Evolutionary conservation across 2,113 vertebrate species (phyloP).

Genomic region (Aramus guarauna): DNA sequence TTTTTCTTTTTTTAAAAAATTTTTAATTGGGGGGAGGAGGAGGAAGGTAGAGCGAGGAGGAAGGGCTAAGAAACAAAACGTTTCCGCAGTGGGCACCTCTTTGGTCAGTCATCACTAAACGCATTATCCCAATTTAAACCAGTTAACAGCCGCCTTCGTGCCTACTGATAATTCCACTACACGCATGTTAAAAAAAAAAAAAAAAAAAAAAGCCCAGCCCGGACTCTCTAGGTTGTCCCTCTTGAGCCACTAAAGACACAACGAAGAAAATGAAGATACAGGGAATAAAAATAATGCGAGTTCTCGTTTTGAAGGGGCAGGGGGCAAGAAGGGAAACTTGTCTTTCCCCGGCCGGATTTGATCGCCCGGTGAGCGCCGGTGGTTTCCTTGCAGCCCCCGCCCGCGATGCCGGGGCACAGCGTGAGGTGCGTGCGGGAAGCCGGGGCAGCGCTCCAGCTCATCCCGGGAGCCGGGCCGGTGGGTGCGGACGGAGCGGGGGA

Average conservation of each 20-base stretch:
- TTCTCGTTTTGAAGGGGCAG: neutral
- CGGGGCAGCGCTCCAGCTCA: neutral
- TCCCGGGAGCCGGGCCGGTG: neutral
- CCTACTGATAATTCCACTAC: constrained; percentile 22
- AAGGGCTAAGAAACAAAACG: neutral
- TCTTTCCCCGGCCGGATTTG: neutral
- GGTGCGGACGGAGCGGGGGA: fast-evolving
- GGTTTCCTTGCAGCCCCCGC: fast-evolving
- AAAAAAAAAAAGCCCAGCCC: neutral
- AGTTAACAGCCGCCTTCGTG: neutral
- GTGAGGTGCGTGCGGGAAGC: neutral
- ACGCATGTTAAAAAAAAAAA: neutral
- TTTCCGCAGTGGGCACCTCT: neutral
- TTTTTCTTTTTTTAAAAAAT: neutral
- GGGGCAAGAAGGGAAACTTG: neutral
- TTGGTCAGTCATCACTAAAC: constrained; percentile 17
- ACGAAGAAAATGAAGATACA: neutral
- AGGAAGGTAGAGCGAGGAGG: neutral
- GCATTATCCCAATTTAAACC: constrained; percentile 19
- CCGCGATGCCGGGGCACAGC: neutral
- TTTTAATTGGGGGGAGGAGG: neutral
- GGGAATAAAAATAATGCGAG: neutral
- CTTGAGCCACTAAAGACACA: constrained; percentile 5
- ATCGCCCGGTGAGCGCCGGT: neutral
- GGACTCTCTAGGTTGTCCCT: neutral